Percentiles rank a stretch among this genome's conserved stretches.
Conservation (phyloP, 2,113 vertebrate species). For the Cathartes aura region DNA sequence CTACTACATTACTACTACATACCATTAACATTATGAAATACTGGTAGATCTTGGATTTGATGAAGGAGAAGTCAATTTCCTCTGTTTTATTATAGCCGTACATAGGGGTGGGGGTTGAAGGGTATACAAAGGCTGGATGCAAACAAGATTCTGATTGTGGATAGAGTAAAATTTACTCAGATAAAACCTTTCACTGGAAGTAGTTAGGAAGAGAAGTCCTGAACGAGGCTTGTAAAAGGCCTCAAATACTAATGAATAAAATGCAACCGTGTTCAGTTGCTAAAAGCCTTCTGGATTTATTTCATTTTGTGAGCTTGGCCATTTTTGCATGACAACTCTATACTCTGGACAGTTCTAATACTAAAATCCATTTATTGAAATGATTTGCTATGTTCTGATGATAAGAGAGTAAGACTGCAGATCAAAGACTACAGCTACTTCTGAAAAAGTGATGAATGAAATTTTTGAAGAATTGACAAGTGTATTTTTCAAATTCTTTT, state of each 20-base stretch:
- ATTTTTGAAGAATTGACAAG: background rate
- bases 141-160: background rate
- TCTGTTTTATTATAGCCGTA: background rate
- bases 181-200: background rate
- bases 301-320: background rate
- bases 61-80: background rate
- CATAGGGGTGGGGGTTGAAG: background rate
- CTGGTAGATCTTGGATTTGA: background rate
- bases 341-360: background rate
- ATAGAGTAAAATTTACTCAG: background rate
- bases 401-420: background rate
- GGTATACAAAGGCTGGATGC: background rate
- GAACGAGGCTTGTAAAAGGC: background rate
- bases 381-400: background rate
- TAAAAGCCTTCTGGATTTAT: background rate
- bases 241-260: background rate
- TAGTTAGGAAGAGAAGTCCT: background rate
- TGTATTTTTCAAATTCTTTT: background rate
- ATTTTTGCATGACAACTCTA: background rate
- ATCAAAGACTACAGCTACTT: background rate
- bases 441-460: background rate
- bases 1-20: background rate
- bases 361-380: slow-evolving; percentile 15
- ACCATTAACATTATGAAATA: background rate
- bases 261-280: background rate